Percentiles rank a stretch among this genome's conserved stretches.
These are phyloP conservation scores for Lindbergichthys nudifrons DNA, from an alignment of 2,797 vertebrate genomes.

Conservation along the genomic window DNA sequence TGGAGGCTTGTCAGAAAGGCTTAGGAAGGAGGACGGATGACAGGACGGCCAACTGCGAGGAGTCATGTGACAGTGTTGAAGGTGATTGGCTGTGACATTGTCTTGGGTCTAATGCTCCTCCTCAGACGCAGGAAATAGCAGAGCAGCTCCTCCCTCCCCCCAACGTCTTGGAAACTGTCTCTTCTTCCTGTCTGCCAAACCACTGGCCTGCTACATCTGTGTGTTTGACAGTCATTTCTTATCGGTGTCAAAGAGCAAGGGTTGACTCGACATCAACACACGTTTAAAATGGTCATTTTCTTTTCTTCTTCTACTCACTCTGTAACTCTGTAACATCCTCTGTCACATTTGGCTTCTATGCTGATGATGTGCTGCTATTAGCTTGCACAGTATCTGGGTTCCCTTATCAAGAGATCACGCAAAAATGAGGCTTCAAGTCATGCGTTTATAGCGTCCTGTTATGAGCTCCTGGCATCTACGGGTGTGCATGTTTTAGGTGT, in stretches of 20 bases:
- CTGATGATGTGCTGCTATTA: conserved; percentile 5
- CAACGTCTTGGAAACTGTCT: conserved; percentile 50
- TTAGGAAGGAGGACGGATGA: conserved; percentile 45
- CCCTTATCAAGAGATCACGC: too few relatives aligned
- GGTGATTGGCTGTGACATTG: conserved; percentile 82
- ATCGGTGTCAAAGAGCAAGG: not conserved
- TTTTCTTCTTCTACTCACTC: conserved; percentile 4
- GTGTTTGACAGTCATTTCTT: conserved; percentile 11
- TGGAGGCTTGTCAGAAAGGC: conserved; percentile 56
- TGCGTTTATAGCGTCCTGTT: too few relatives aligned
- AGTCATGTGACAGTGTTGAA: conserved; percentile 72
- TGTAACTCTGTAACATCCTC: not conserved
- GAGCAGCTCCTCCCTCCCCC: conserved; percentile 32
- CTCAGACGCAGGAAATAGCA: conserved; percentile 67
- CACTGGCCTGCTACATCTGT: not conserved
- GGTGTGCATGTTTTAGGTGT: too few relatives aligned
- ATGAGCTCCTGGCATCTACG: too few relatives aligned
- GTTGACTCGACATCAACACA: conserved; percentile 15
- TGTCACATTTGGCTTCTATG: not conserved
- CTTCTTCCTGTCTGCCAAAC: conserved; percentile 51
- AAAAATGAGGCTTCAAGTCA: too few relatives aligned
- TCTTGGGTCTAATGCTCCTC: conserved; percentile 72
- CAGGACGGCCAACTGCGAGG: conserved; percentile 48
- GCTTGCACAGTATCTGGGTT: too few relatives aligned
- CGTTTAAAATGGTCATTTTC: conserved; percentile 2